Evolutionary conservation across 2,113 vertebrate genomes (phyloP).

Genomic region (Charadrius vociferus): DNA sequence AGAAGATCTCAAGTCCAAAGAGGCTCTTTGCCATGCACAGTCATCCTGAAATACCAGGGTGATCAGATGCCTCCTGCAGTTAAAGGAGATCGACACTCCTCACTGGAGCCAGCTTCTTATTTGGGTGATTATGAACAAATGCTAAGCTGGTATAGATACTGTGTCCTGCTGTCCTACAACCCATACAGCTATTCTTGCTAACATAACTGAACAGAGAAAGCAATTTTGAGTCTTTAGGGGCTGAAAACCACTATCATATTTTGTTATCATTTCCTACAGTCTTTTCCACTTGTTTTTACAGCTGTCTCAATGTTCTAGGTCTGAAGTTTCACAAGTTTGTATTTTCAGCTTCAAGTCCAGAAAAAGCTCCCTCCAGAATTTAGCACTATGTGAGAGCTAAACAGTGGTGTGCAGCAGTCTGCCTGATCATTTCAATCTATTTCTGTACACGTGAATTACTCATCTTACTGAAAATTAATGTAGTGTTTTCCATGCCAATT

Average conservation of each 20-base stretch:
- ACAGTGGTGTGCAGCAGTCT: background rate
- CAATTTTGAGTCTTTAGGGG: background rate
- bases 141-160: rapidly evolving
- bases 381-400: background rate
- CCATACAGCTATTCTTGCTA: background rate
- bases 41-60: background rate
- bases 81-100: background rate
- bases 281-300: conserved; percentile 31
- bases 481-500: background rate
- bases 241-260: background rate
- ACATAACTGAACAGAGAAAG: background rate
- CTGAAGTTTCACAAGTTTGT: background rate
- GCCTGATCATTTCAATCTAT: background rate
- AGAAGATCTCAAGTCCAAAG: background rate
- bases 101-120: background rate
- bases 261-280: background rate
- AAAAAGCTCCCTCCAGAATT: conserved; percentile 19
- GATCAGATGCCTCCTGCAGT: background rate
- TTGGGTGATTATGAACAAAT: rapidly evolving
- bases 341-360: conserved; percentile 2
- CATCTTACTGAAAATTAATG: background rate
- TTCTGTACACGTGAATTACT: background rate
- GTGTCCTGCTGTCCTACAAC: background rate
- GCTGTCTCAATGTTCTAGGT: conserved; percentile 14
- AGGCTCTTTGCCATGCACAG: background rate